Percentiles rank a stretch among this genome's conserved stretches.
Evolutionary conservation across 1,140 invertebrate species (phyloP).

Genomic region (Heliconius congener): DNA sequence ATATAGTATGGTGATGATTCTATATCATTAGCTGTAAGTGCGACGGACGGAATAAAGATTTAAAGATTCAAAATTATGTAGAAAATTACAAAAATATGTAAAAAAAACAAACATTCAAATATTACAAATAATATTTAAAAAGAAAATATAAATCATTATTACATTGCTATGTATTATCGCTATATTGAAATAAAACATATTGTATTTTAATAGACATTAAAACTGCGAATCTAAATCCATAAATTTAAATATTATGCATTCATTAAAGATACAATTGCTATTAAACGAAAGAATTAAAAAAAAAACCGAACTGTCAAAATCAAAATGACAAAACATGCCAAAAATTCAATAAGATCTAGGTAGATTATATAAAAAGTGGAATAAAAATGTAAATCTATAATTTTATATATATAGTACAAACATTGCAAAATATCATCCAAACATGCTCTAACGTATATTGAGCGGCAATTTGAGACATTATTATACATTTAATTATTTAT

Average conservation of each 20-base stretch:
- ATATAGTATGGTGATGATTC: background rate
- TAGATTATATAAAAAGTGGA: background rate
- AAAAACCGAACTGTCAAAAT: slow-evolving; percentile 1
- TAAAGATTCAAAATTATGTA: background rate
- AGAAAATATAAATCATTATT: background rate
- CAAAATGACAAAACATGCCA: background rate
- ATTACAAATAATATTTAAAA: background rate
- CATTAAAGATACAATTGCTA: background rate
- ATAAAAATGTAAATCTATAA: background rate
- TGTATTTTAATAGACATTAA: background rate
- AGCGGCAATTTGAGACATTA: slow-evolving; percentile 24
- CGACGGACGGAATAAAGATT: slow-evolving; percentile 9
- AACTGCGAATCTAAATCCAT: background rate
- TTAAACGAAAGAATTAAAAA: background rate
- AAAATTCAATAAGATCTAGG: background rate
- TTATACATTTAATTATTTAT: slow-evolving; percentile 11
- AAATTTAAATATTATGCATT: slow-evolving; percentile 3
- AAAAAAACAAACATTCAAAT: background rate
- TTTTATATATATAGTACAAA: slow-evolving; percentile 2
- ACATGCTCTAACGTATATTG: slow-evolving; percentile 32
- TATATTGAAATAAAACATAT: background rate
- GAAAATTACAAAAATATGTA: background rate
- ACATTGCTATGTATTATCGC: background rate
- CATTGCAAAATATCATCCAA: slow-evolving; percentile 28
- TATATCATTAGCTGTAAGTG: slow-evolving; percentile 10